Base-by-base conservation (phyloP, 2,888 invertebrate genomes). In the Drosophila infuscata region DNA sequence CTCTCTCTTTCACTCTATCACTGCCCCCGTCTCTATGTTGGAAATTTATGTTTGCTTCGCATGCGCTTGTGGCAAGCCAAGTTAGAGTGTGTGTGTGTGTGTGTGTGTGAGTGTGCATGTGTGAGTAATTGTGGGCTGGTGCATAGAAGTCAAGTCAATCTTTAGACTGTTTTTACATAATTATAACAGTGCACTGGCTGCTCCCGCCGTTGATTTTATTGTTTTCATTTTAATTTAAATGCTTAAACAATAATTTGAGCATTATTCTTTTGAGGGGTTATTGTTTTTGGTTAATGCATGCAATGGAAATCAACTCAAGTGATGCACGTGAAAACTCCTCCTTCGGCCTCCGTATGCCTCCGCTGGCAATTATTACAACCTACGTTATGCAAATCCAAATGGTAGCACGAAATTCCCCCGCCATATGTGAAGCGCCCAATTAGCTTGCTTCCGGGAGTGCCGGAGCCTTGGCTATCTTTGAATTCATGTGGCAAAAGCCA, bases 251-350 rank as follows among this genome's bases (percentile, higher is more conserved):
- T 88, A 82, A 88, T 89, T 84, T 90, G 74, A 78, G 85, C 90
- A 89, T 82, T 87, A 76, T 87, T 80, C 85, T 68, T 70, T 80
- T 75, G 72, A 52, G 59, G 77, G 85, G 78, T 76, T 90, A 82
- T 90, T 88, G 89, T 90, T 90, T 88, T 88, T 89, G 87, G 88
- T 88, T 90, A 89, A 84, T 82, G 85, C 86, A 87, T 77, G 70
- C 76, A 60, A 68, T 63, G 67, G 15, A 66, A 56, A 63, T 60
- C 59, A 70, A 70, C 68, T 70, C 74, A 72, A 76, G 83, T 74
- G 76, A 74, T 61, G 73, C 70, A 56, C 63, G 68, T 29, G 51
- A 30, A 36, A 65, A 52, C 38, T 64, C 51, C 25, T 25, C 51
- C 25, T 25, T 29, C 35, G 29, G 48, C 43, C 56, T 61, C 57